Evolutionary conservation across 2,113 vertebrate genomes (phyloP).

Genomic region (Furnarius figulus): DNA sequence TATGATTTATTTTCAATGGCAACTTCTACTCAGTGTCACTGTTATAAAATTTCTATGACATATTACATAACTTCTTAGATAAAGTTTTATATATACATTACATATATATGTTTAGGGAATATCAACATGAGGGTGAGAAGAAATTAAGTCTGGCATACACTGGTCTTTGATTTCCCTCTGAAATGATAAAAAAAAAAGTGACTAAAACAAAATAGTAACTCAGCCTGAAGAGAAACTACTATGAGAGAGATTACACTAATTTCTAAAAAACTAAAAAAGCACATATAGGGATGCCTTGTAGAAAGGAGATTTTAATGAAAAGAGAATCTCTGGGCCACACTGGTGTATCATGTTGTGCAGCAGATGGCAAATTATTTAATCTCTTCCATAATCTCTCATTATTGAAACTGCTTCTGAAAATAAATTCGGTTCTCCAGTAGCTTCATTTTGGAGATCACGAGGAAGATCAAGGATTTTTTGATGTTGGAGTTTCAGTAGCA

Average conservation of each 20-base stretch:
- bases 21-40: not conserved
- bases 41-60: not conserved
- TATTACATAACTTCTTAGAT: not conserved
- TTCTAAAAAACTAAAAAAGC: not conserved
- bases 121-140: not conserved
- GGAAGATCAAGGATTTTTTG: not conserved
- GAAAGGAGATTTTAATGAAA: not conserved
- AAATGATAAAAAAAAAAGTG: not conserved
- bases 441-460: not conserved
- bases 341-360: not conserved
- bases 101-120: not conserved
- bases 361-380: conserved; percentile 9
- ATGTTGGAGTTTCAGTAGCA: not conserved
- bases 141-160: not conserved
- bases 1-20: not conserved
- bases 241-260: not conserved
- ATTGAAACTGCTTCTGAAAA: not conserved
- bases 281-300: not conserved
- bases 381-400: not conserved
- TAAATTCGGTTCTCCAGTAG: not conserved
- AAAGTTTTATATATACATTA: not conserved
- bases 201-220: not conserved
- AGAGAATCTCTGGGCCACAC: not conserved
- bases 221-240: not conserved
- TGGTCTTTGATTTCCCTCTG: not conserved